phyloP scores from a whole-genome alignment of 1,140 invertebrate genomes.

The Hyposmocoma kahamanoa region DNA sequence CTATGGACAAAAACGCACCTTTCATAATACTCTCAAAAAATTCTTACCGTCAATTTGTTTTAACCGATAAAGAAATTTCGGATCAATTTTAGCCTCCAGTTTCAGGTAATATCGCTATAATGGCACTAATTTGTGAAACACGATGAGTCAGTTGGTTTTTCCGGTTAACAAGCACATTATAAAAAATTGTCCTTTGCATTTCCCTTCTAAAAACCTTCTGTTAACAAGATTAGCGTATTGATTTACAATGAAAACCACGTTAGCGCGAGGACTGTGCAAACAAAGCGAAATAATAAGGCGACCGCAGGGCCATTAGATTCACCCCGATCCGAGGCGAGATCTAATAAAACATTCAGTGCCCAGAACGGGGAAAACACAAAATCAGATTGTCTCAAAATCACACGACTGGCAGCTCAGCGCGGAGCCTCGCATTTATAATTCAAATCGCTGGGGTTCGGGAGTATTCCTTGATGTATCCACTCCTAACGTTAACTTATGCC shows the following conservation, averaged over 20 bases:
- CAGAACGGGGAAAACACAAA: constrained; percentile 66
- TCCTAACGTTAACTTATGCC: constrained; percentile 23
- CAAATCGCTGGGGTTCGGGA: constrained; percentile 32
- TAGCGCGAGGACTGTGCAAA: constrained; percentile 13
- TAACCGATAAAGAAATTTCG: no score
- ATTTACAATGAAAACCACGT: neutral
- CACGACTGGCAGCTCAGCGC: constrained; percentile 51
- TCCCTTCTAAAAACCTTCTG: neutral
- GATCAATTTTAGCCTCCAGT: neutral
- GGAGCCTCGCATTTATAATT: constrained; percentile 63
- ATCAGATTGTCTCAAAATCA: constrained; percentile 72
- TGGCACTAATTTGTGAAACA: neutral
- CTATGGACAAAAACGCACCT: no score
- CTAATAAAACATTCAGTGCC: constrained; percentile 64
- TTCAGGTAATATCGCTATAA: neutral
- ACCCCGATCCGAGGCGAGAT: constrained; percentile 42
- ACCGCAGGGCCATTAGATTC: constrained; percentile 45
- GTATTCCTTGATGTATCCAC: constrained; percentile 8
- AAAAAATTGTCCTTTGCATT: constrained; percentile 2
- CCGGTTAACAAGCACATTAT: neutral
- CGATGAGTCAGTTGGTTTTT: neutral
- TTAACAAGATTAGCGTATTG: neutral
- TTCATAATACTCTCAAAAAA: no score
- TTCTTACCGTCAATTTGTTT: no score
- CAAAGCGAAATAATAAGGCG: constrained; percentile 31